Evolutionary conservation across 2,797 vertebrate species (phyloP).

Genomic region (Nyctalus aviator): DNA sequence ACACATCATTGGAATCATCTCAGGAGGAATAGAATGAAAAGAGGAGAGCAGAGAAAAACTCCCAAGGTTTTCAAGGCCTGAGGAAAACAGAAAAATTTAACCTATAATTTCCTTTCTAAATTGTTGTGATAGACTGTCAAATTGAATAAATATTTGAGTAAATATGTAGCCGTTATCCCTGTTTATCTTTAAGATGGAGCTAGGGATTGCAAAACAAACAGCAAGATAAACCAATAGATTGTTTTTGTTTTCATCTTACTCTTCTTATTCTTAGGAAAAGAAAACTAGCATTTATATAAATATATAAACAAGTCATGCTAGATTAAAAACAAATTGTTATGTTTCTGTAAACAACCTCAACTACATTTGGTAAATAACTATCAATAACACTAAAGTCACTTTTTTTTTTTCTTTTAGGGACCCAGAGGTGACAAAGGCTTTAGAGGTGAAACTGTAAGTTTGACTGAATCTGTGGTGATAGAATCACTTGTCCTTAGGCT

Average conservation of each 20-base stretch:
- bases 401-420: constrained; percentile 89
- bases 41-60: background rate
- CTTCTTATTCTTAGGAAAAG: background rate
- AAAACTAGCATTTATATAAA: constrained; percentile 7
- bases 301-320: constrained; percentile 35
- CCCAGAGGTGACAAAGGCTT: constrained; percentile 93
- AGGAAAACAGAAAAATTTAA: background rate
- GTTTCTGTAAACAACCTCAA: constrained; percentile 44
- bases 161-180: background rate
- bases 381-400: constrained; percentile 13
- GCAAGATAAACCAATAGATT: background rate
- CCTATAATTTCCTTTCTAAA: background rate
- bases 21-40: background rate
- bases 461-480: constrained; percentile 55
- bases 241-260: constrained; percentile 8
- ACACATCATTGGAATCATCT: background rate
- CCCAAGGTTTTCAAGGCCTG: background rate
- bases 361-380: constrained; percentile 25
- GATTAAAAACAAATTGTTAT: background rate
- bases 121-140: background rate
- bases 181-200: background rate
- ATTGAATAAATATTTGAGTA: background rate
- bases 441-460: constrained; percentile 95
- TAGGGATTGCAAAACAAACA: background rate
- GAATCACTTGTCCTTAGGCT: background rate